Base-by-base conservation (phyloP, 2,113 vertebrate genomes). In the Pogonocichla stellata region DNA sequence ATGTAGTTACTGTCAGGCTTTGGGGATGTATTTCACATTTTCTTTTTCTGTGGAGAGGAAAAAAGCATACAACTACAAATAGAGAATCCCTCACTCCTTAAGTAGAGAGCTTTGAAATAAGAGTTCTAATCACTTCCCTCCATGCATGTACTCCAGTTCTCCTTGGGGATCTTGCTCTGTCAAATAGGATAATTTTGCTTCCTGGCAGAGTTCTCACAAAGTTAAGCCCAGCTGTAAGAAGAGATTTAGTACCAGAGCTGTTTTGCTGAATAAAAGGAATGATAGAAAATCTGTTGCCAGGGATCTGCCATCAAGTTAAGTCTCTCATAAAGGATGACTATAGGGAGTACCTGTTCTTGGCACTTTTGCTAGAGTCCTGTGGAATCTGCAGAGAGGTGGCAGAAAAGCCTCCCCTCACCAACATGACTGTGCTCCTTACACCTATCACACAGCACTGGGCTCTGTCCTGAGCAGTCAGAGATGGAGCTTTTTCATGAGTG, bases 371-470 rank as follows among this genome's bases (percentile, higher is more conserved):
- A 14, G 36, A 90, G 29, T 45, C 24, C 31, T n/a, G 14, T 69
- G 48, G 16, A 28, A 42, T 40, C n/a, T 75, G 17, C 43, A 75
- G 29, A 45, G 20, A 24, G 9, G 14, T 5, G 48, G 14, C 19
- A 67, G 61, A 88, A 85, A 66, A 88, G 3, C 31, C 23, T 64
- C 34, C 42, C 29, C 26, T 20, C 33, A 29, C 4, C 29, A 19
- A 8, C 56, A 15, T 47, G 34, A 31, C 5, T 1, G 0, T 29
- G 8, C 6, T 65, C 18, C 22, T 26, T 4, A 3, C 7, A 8
- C 14, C 9, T 3, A 8, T 47, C 19, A 61, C 6, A 13, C 2
- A 36, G 14, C 20, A 12, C 13, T n/a, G 51, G 36, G 8, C 42
- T 83, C 12, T 62, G 13, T 42, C 17, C 38, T 3, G 0, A 36